These are phyloP conservation scores for Aplocera efformata DNA, from an alignment of 2,888 invertebrate species.

Conservation along the genomic window DNA sequence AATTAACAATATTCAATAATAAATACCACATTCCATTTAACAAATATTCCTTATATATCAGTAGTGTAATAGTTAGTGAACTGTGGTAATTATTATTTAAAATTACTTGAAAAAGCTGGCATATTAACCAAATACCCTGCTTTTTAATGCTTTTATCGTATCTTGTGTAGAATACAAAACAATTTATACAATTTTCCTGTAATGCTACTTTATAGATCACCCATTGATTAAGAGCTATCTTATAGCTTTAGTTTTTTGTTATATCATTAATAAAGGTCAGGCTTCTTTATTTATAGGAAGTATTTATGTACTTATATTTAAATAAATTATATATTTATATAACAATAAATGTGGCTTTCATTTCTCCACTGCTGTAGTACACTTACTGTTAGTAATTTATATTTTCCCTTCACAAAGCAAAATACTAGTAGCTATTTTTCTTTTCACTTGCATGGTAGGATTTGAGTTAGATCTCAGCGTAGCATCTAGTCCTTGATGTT, in stretches of 20 bases:
- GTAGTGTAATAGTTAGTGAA: neutral
- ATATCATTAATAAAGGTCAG: conserved; percentile 21
- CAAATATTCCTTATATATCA: neutral
- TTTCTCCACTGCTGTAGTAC: conserved; percentile 30
- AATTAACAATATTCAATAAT: conserved; percentile 31
- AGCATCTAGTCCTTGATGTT: too few species aligned
- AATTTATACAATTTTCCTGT: too few species aligned
- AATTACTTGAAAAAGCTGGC: conserved; percentile 37
- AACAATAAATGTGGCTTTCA: conserved; percentile 38
- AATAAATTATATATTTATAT: conserved; percentile 45
- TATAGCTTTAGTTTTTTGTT: conserved; percentile 14
- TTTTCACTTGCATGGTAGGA: conserved; percentile 18
- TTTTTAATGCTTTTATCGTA: conserved; percentile 56
- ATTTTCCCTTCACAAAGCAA: conserved; percentile 3
- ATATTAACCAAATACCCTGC: conserved; percentile 52
- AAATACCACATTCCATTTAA: conserved; percentile 26
- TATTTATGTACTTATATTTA: conserved; percentile 24
- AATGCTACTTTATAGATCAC: too few species aligned
- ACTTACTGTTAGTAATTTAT: conserved; percentile 1
- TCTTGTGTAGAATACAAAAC: neutral
- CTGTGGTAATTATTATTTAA: conserved; percentile 36
- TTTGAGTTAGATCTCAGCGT: too few species aligned
- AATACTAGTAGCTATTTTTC: too few species aligned
- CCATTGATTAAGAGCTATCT: too few species aligned
- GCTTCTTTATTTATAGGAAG: conserved; percentile 21